A percentile compares a stretch with the other conserved stretches of the same genome.
Conservation (phyloP, 1,140 invertebrate genomes). For the Orius insidiosus region DNA sequence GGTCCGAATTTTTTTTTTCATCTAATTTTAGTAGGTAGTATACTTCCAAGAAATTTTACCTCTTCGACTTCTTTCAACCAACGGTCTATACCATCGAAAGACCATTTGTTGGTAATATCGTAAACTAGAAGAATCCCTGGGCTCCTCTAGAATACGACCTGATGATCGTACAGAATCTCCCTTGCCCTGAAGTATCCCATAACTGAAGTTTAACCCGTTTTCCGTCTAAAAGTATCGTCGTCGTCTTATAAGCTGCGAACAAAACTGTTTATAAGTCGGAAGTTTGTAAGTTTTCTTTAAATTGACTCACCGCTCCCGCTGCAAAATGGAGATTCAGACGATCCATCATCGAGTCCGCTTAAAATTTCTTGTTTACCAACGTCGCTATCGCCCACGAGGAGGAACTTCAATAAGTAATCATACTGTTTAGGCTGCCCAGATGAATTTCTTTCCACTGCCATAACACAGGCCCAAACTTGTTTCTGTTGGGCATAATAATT, state of each 20-base stretch:
- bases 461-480: slow-evolving; percentile 21
- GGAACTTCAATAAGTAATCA: slow-evolving; percentile 89
- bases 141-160: slow-evolving; percentile 91
- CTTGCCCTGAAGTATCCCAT: slow-evolving; percentile 86
- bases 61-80: slow-evolving; percentile 97
- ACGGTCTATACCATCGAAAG: slow-evolving; percentile 89
- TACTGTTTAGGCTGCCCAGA: slow-evolving; percentile 51
- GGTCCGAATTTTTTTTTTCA: not conserved
- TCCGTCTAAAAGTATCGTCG: slow-evolving; percentile 87
- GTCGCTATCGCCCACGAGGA: slow-evolving; percentile 93
- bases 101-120: slow-evolving; percentile 98
- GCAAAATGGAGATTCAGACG: slow-evolving; percentile 83
- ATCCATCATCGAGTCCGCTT: slow-evolving; percentile 81
- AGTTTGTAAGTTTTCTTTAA: too few species aligned
- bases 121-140: slow-evolving; percentile 88
- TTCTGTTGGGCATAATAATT: slow-evolving; percentile 23
- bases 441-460: slow-evolving; percentile 24
- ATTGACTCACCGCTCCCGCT: slow-evolving; percentile 74
- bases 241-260: slow-evolving; percentile 76
- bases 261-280: not conserved
- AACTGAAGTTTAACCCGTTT: slow-evolving; percentile 90
- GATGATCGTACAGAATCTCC: slow-evolving; percentile 93
- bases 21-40: not conserved
- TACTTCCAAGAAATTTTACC: slow-evolving; percentile 39
- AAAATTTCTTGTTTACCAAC: slow-evolving; percentile 96